These are phyloP conservation scores for Triplophysa rosa DNA, from an alignment of 2,113 vertebrate species.

Conservation along the genomic window DNA sequence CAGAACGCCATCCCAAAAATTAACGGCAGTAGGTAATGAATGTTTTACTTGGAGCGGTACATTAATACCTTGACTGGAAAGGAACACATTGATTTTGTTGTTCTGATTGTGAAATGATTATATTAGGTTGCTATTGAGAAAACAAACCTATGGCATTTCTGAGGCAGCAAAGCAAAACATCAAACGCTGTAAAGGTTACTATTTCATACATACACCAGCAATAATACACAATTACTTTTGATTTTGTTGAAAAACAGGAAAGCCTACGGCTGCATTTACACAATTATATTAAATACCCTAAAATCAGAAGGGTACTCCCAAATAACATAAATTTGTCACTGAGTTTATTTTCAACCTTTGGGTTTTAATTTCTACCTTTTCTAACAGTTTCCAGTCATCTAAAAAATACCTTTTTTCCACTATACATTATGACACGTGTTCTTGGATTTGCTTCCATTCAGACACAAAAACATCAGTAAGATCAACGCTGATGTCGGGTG, in stretches of 20 bases:
- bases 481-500: too few species aligned
- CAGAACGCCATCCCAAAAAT: slow-evolving; percentile 33
- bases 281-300: neutral
- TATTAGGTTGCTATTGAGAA: neutral
- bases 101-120: slow-evolving; percentile 19
- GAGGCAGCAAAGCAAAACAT: neutral
- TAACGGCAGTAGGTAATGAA: slow-evolving; percentile 29
- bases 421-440: too few species aligned
- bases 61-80: slow-evolving; percentile 16
- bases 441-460: too few species aligned
- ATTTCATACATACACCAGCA: neutral
- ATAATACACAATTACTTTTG: neutral
- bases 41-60: slow-evolving; percentile 31
- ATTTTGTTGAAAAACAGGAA: neutral
- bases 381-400: too few species aligned
- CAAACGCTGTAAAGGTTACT: neutral
- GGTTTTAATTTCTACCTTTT: too few species aligned
- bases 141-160: neutral
- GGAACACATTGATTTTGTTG: slow-evolving; percentile 26
- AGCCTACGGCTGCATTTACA: neutral
- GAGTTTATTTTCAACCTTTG: too few species aligned
- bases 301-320: too few species aligned
- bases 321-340: too few species aligned
- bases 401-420: too few species aligned
- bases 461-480: too few species aligned